Base-by-base conservation (phyloP, 2,113 vertebrate species). In the Zingel zingel region DNA sequence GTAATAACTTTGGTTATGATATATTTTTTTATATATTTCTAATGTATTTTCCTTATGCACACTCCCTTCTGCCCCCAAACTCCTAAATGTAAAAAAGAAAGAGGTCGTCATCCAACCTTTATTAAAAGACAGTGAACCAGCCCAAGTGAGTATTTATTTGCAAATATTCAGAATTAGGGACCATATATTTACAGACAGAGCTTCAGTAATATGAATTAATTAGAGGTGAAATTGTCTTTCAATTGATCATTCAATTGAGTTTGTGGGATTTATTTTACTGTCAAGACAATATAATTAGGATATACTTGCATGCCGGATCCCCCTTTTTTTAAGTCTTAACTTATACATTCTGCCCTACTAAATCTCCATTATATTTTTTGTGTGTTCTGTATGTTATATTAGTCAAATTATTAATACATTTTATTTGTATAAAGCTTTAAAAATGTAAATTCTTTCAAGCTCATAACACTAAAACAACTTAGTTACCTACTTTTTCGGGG, bases 41-140 rank as follows among this genome's bases (percentile, higher is more conserved):
- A 78, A 86, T 82, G 84, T 86, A 84, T 87, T 77, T 86, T 74
- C 77, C 71, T 86, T 85, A 81, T 90, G 87, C 81, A 88, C 90
- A 82, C 67, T 82, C 75, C 75, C 78, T 77, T 79, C 63, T 85
- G 67, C 68, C 61, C 65, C 85, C 75, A 86, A 85, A 71, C 68
- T 86, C 75, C 59, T 68, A 53, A 83, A 85, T 94, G 88, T 93
- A 89, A 75, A 92, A 82, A 82, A 77, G 70, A 86, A 57, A 72
- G 64, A 77, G 72, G 84, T 79, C 92, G 83, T 93, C 88, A 91
- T 83, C 62, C 64, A 83, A 87, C 63, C 62, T 89, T 87, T 90
- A 95, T 93, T 95, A 95, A 94, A 94, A 95, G 79, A 73, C 73
- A 89, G 91, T 94, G 90, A 95, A 94, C 89, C 82, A 93, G 76